A percentile compares a stretch with the other conserved stretches of the same genome.
phyloP scores from a whole-genome alignment of 2,888 invertebrate genomes.

The Druceiella hillmani region DNA sequence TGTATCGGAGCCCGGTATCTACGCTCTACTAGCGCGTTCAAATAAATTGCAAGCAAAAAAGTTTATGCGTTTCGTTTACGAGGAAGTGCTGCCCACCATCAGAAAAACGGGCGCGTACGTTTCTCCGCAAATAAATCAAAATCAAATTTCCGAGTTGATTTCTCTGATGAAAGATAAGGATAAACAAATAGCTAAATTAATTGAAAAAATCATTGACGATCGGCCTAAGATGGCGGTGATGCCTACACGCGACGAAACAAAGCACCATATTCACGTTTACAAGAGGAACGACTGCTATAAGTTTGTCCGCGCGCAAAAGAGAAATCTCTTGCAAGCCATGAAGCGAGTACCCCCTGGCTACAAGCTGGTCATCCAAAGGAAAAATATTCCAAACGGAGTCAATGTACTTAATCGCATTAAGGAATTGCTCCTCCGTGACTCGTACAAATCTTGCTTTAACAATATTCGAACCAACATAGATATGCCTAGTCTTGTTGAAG shows the following conservation, averaged over 20 bases:
- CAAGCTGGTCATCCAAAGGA: constrained; percentile 13
- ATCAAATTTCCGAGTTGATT: constrained; percentile 11
- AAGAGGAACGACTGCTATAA: too few species aligned
- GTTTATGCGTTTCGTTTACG: constrained; percentile 15
- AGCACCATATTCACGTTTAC: constrained; percentile 18
- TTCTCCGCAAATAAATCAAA: constrained; percentile 5
- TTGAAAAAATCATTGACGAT: too few species aligned
- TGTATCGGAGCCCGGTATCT: constrained; percentile 16
- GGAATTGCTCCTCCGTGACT: constrained; percentile 18
- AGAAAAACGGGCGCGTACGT: constrained; percentile 5
- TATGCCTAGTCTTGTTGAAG: constrained; percentile 13
- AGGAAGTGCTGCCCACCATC: constrained; percentile 14
- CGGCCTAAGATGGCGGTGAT: constrained; percentile 3
- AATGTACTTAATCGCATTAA: too few species aligned
- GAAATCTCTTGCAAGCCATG: constrained; percentile 16
- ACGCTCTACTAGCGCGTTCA: too few species aligned
- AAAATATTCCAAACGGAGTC: constrained; percentile 17
- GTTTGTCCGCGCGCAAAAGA: too few species aligned
- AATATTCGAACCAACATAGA: constrained; percentile 19
- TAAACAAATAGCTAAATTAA: constrained; percentile 11
- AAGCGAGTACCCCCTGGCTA: constrained; percentile 16
- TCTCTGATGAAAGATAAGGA: constrained; percentile 14
- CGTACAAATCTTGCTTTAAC: constrained; percentile 18
- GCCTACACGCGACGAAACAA: constrained; percentile 1
- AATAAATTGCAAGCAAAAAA: constrained; percentile 17